Base-by-base conservation (phyloP, 2,888 invertebrate genomes). In the Apamea sordens region DNA sequence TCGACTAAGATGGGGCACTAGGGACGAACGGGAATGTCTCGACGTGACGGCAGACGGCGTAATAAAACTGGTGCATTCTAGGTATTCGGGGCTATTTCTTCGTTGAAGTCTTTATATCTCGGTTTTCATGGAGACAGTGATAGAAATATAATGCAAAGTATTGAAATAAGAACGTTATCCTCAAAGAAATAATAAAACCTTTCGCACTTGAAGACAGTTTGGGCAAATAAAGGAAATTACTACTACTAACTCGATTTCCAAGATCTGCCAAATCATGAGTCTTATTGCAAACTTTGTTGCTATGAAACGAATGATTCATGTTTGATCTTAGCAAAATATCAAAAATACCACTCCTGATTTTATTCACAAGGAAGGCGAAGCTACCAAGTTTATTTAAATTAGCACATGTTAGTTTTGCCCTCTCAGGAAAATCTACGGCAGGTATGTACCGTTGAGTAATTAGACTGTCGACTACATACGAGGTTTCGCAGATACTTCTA, bases 21-120 rank as follows among this genome's bases (percentile, higher is more conserved):
- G 89, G 86, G 88, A 91, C 90, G 90, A 80, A 50, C 83, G 86
- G 90, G 90, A 92, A 93, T 92, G 91, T 90, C 88, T 81, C 91
- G 91, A 92, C 90, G 92, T 92, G 93, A 90, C 88, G 86, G 77
- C 75, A 77, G 36, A 84, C 76, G 71, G 65, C 71, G 83, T 56
- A 86, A 84, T 89, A 86, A 88, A 88, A 84, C 73, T 81, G 73
- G 83, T 84, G 83, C 82, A 88, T 79, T 67, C 56, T 72, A 76
- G 61, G 36, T 63, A 81, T 80, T 77, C 74, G 76, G 56, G 15
- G 69, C 15, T 64, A 41, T 69, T 75, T 64, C 36, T 73, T 72
- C 56, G 65, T 73, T 71, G 73, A 77, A 47, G 47, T 47, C 36
- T 63, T 68, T 47, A 32, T 36, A 36, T 44, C 53, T 82, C 68